Evolutionary conservation across 2,888 invertebrate genomes (phyloP).

Genomic region (Coecobrya sp.): DNA sequence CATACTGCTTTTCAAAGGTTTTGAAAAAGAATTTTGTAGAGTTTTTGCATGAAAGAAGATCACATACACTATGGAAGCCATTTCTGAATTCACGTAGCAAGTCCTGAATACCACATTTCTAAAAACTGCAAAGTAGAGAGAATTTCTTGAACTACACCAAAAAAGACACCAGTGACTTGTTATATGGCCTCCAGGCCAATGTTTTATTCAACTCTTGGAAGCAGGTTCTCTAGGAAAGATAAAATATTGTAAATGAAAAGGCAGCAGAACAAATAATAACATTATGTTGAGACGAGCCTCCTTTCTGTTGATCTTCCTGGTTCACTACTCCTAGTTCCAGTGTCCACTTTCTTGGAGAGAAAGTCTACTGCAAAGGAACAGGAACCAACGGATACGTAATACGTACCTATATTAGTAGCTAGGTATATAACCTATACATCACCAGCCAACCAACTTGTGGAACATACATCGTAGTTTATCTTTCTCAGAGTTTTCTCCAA

Average conservation of each 20-base stretch:
- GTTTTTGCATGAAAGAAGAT: neutral
- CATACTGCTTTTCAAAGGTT: neutral
- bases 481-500: too few species aligned
- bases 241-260: conserved; percentile 63
- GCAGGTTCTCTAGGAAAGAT: neutral
- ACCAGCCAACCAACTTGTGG: too few species aligned
- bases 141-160: neutral
- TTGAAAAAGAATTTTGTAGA: neutral
- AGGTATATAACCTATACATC: too few species aligned
- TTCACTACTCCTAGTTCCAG: neutral
- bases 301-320: neutral
- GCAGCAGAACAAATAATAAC: conserved; percentile 54
- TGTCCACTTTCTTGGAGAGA: neutral
- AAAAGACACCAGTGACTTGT: neutral
- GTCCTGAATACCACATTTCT: neutral
- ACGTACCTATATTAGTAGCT: too few species aligned
- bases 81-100: neutral
- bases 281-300: conserved; percentile 39
- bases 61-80: neutral
- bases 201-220: conserved; percentile 62
- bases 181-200: conserved; percentile 4
- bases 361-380: too few species aligned
- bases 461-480: too few species aligned
- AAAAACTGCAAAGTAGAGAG: neutral
- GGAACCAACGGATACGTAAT: too few species aligned